Evolutionary conservation across 2,113 vertebrate genomes (phyloP), one percentile per base, ranked within the genome.

Genomic region (Plotosus lineatus): DNA sequence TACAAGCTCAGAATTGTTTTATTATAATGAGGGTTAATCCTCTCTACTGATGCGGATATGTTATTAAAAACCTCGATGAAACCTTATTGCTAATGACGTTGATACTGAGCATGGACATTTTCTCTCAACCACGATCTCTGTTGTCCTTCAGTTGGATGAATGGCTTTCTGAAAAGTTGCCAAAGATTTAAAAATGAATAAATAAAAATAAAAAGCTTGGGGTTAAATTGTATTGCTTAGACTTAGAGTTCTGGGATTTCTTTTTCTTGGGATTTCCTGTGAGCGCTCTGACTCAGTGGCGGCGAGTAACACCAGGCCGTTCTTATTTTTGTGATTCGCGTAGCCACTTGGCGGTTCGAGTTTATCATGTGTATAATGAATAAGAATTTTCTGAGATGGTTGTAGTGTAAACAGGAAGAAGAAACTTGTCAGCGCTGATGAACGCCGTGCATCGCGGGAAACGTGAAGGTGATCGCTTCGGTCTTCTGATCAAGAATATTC

Each of bases 271-370:
- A 73, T 73, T 74, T 74, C 31, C 28, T 23, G 48, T 4, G 46
- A 53, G 46, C 23, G 42, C 6, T 28, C 1, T 23, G 8, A 77
- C 31, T 61, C 33, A 73, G 36, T 36, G 9, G 31, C 50, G 42
- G 56, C 40, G 31, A 63, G 46, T 61, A 61, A 63, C n/a, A 77
- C 33, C n/a, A 46, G 56, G 40, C 55, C 53, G 50, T 51, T 73
- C 69, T 51, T 46, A 77, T 77, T 77, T 63, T 77, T 77, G 75
- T 77, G 48, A 76, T 58, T 73, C 33, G 46, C 46, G 23, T 51
- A 44, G n/a, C 12, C 68, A 72, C 68, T 50, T 72, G 28, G 68
- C 31, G 46, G 69, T 73, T 73, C 50, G 46, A 73, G 69, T 73
- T 73, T 73, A 73, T 51, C 48, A 10, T 4, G 28, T 2, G 12